Evolutionary conservation across 1,140 invertebrate species (phyloP).

Genomic region (fruit fly (Drosophila melanogaster)): DNA sequence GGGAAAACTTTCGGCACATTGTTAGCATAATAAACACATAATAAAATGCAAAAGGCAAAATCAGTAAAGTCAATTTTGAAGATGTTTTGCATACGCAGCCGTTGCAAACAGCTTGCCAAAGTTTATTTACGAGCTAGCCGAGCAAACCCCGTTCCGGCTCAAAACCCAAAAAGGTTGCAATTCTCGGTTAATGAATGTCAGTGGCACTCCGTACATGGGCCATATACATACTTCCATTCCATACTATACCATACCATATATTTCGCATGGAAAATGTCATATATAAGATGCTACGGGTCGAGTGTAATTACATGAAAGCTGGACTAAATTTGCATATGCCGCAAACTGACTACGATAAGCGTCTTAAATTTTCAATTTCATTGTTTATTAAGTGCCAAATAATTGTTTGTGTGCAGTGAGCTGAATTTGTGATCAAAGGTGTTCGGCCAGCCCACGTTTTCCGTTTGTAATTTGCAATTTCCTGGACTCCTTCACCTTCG

Average conservation of each 20-base stretch:
- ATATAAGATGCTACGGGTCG: constrained; percentile 47
- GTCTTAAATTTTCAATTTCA: constrained; percentile 82
- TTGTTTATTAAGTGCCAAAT: constrained; percentile 82
- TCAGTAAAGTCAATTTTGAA: constrained; percentile 79
- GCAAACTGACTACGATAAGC: constrained; percentile 65
- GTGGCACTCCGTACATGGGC: constrained; percentile 14
- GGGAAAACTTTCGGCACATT: constrained; percentile 69
- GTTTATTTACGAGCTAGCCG: constrained; percentile 49
- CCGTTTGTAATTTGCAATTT: constrained; percentile 75
- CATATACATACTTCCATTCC: not conserved
- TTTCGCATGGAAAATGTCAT: constrained; percentile 15
- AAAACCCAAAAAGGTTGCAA: constrained; percentile 29
- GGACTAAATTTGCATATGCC: constrained; percentile 69
- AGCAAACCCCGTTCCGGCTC: constrained; percentile 36
- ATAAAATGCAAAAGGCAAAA: constrained; percentile 75
- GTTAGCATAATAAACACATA: constrained; percentile 81
- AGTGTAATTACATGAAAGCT: constrained; percentile 73
- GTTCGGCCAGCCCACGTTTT: constrained; percentile 67
- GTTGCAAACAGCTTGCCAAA: constrained; percentile 39
- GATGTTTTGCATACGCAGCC: constrained; percentile 65
- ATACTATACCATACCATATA: not conserved
- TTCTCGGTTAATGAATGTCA: constrained; percentile 61
- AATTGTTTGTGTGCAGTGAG: constrained; percentile 53
- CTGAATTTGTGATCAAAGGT: constrained; percentile 59
- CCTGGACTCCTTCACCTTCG: constrained; percentile 27